These are phyloP conservation scores for Tragelaphus scriptus DNA, from an alignment of 2,113 vertebrate genomes.

Conservation along the genomic window DNA sequence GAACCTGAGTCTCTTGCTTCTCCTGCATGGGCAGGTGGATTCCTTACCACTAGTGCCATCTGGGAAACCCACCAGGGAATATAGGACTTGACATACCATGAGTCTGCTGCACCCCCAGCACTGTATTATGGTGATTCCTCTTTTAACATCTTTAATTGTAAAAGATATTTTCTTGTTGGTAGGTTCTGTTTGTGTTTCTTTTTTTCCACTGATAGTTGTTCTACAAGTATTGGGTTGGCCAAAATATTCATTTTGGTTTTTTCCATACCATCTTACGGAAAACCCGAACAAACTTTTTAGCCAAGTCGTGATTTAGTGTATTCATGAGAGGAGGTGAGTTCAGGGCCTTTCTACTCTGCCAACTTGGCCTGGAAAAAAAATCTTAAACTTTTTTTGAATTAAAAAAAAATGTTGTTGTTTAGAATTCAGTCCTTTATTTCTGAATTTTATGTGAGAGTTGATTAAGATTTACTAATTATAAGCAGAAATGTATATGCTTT, in stretches of 20 bases:
- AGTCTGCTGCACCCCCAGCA: background rate
- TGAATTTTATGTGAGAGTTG: background rate
- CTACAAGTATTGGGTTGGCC: background rate
- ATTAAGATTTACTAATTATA: background rate
- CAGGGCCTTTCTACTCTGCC: background rate
- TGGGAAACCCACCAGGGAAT: background rate
- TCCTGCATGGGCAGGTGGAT: background rate
- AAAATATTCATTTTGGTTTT: background rate
- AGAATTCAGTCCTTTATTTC: background rate
- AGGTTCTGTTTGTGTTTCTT: background rate
- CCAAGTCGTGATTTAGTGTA: background rate
- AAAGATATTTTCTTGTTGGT: background rate
- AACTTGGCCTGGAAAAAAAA: background rate
- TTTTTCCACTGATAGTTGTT: background rate
- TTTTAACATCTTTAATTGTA: background rate
- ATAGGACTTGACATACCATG: background rate
- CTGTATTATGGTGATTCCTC: accelerated
- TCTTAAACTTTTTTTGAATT: background rate
- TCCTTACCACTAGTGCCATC: background rate
- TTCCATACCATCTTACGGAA: background rate
- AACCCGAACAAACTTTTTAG: background rate
- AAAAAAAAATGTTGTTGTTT: background rate
- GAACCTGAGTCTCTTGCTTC: background rate
- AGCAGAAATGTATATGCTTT: background rate
- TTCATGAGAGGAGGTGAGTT: background rate